Conservation (phyloP, 2,113 vertebrate species). For the Podarcis raffonei region DNA sequence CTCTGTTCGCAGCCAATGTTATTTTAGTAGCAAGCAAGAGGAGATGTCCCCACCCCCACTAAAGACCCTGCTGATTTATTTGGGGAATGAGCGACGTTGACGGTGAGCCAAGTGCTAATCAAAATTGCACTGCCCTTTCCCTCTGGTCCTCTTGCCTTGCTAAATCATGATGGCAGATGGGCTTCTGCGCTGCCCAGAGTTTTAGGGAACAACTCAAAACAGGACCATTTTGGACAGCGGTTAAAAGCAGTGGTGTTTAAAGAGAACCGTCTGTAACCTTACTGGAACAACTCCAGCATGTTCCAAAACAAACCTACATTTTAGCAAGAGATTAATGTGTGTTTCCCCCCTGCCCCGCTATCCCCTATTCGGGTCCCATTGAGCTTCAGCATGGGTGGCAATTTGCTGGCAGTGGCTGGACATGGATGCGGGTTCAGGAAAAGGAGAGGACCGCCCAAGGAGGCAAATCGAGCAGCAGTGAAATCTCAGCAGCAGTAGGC, state of each 20-base stretch:
- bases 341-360: not conserved
- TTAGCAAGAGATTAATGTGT: not conserved
- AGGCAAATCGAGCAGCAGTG: not conserved
- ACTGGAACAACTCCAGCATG: not conserved
- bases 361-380: not conserved
- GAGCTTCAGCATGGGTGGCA: slow-evolving; percentile 50
- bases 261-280: slow-evolving; percentile 39
- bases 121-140: not conserved
- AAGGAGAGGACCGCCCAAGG: slow-evolving; percentile 36
- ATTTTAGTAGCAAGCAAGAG: slow-evolving; percentile 51
- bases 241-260: not conserved
- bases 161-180: not conserved
- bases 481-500: not conserved
- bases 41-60: slow-evolving; percentile 23
- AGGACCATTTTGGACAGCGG: not conserved
- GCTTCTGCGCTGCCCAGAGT: not conserved
- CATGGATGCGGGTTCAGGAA: slow-evolving; percentile 16
- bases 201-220: not conserved
- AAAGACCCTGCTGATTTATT: slow-evolving; percentile 48
- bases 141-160: not conserved
- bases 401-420: slow-evolving; percentile 64
- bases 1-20: slow-evolving; percentile 48
- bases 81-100: slow-evolving; percentile 44
- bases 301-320: not conserved
- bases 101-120: slow-evolving; percentile 37